Evolutionary conservation across 2,888 invertebrate genomes (phyloP), one percentile per base, ranked within the genome.

Genomic region (Tridacna gigas): DNA sequence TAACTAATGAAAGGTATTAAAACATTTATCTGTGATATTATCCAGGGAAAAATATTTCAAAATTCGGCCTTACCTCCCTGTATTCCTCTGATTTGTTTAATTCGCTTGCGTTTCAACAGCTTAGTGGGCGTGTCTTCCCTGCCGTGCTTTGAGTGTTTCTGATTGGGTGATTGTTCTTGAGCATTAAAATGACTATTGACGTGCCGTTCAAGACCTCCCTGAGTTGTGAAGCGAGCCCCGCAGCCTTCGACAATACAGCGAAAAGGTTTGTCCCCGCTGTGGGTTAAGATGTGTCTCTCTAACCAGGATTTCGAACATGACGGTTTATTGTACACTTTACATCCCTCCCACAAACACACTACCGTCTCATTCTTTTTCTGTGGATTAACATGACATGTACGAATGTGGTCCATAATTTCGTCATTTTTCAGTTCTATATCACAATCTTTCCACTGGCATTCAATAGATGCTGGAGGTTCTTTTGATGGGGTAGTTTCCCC

Each of bases 191-290:
- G 99, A 92, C 97, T 97, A 95, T 98, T 98, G 76, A 98, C 98
- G 94, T 99, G 99, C 91, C 98, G 96, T 95, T 98, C 98, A 91
- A 99, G 95, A 83, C 97, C 97, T 69, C 86, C 89, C 91, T 95
- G 95, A 26, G 95, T 94, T 45, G 95, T 94, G 91, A 96, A 96
- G 61, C 95, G 93, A 82, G 94, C 94, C 96, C 95, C 98, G 95
- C 99, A 99, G 92, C 98, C 97, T 94, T 98, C 98, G 91, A 99
- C 97, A 95, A 99, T 98, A 95, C 99, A 99, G 93, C 97, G 97
- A 96, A 98, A 98, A 37, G 98, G 98, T 94, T 98, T 98, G 95
- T 97, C 98, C 67, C 98, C 98, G 80, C 97, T 97, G 95, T 99
- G 99, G 0, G 97, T 97, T 74, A 98, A 95, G 67, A 98, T 97